Base-by-base conservation (phyloP, 2,113 vertebrate species). In the Labeo rohita region DNA sequence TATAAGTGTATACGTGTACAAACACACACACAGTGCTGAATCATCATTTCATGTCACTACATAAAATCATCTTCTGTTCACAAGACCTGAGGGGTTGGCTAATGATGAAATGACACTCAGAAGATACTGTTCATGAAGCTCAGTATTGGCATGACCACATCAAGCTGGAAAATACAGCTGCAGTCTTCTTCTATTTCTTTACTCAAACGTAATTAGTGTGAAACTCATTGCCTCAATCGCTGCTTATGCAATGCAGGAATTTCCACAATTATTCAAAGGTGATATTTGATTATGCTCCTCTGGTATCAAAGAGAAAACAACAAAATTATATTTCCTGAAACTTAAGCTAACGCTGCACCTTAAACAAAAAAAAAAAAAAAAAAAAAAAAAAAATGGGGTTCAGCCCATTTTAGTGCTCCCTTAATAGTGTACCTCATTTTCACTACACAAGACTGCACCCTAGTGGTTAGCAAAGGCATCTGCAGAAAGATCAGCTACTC, bases 391-490 rank as follows among this genome's bases (percentile, higher is more conserved):
- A 75, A 74, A 47, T 50, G 43, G 59, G 23, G 56, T 73, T 86
- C 47, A 86, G 43, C 49, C 34, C 6, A 11, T 23, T 43, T 49
- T 12, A 36, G 18, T 56, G 28, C 34, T 21, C 8, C 36, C 43
- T 43, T 75, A 13, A 66, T 63, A 12, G 16, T 9, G 28, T 0
- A 9, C 1, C 3, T 47, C 43, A 18, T 13, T 73, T 75, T 9
- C 59, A 70, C 11, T 83, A 90, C 84, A 75, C 91, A 92, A 93
- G 92, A 84, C 90, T 93, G 94, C 94, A 92, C 92, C 91, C 95
- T 89, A 91, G 92, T 94, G 95, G 94, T 87, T 12, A 49, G 11
- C 34, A 77, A 79, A 39, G 23, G 9, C 18, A 0, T 5, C 50
- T 18, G 15, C 63, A 36, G 50, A n/a, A 59, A 36, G 0, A 13